Conservation (phyloP, 2,797 vertebrate species). For the Syngnathus acus region DNA sequence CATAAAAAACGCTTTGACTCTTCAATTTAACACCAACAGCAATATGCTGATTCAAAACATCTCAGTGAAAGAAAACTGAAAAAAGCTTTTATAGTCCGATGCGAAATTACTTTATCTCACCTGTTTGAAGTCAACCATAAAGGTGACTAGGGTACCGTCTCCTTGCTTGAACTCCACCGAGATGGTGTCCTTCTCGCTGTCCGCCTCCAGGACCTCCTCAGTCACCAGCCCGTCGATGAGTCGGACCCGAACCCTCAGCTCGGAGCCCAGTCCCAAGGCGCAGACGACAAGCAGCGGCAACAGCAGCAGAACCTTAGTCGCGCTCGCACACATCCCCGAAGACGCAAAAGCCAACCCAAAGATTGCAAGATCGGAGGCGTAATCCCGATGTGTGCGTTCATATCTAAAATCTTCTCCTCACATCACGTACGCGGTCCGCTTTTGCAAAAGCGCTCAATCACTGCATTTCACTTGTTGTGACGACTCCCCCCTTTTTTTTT, state of each 20-base stretch:
- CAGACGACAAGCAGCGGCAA: constrained; percentile 49
- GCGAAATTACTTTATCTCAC: constrained; percentile 52
- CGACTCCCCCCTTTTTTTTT: neutral
- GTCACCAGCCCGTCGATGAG: constrained; percentile 84
- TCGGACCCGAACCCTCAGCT: constrained; percentile 87
- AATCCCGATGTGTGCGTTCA: constrained; percentile 35
- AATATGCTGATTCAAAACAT: neutral
- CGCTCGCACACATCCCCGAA: constrained; percentile 66
- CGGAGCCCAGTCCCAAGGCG: constrained; percentile 59
- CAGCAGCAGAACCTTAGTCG: constrained; percentile 52
- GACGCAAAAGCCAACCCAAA: constrained; percentile 20
- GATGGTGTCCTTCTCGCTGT: constrained; percentile 81
- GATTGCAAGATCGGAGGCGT: neutral
- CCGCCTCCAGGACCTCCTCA: constrained; percentile 88
- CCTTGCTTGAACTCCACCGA: constrained; percentile 84
- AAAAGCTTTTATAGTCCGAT: neutral
- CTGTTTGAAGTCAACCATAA: constrained; percentile 89
- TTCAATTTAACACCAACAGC: no score
- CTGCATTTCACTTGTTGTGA: constrained; percentile 37
- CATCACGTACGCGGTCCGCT: neutral
- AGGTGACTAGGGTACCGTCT: constrained; percentile 86
- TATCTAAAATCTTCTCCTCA: constrained; percentile 22
- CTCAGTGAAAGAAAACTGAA: neutral
- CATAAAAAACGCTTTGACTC: no score
- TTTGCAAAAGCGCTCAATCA: constrained; percentile 14